These are phyloP conservation scores for Euspilapteryx auroguttella DNA, from an alignment of 2,888 invertebrate genomes.

Conservation along the genomic window DNA sequence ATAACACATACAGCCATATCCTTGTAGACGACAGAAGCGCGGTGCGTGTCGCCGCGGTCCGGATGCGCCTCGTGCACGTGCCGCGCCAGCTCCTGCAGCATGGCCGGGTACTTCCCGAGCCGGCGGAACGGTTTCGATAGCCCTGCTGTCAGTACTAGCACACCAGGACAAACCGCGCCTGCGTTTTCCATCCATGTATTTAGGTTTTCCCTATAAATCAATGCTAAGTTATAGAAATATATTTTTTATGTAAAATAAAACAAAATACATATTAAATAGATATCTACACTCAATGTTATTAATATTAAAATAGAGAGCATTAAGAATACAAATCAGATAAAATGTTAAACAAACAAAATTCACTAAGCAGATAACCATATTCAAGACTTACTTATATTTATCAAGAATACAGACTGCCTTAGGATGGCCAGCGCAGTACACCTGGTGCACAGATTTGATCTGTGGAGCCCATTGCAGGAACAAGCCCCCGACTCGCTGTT, in stretches of 20 bases:
- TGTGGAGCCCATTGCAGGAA: slow-evolving; percentile 84
- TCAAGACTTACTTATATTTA: slow-evolving; percentile 87
- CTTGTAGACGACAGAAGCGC: slow-evolving; percentile 92
- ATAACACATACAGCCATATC: slow-evolving; percentile 84
- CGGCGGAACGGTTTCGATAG: slow-evolving; percentile 94
- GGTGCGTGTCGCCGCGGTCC: slow-evolving; percentile 95
- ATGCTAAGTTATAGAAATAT: too few relatives aligned
- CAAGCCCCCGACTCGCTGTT: slow-evolving; percentile 88
- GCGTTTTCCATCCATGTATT: slow-evolving; percentile 86
- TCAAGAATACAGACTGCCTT: slow-evolving; percentile 92
- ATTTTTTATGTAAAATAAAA: too few relatives aligned
- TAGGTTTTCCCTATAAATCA: slow-evolving; percentile 84
- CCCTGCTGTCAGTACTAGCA: slow-evolving; percentile 88
- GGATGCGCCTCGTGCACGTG: slow-evolving; percentile 95
- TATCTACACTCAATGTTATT: too few relatives aligned
- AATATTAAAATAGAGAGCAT: too few relatives aligned
- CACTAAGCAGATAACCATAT: too few relatives aligned
- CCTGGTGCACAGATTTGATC: slow-evolving; percentile 81
- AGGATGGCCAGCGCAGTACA: slow-evolving; percentile 93
- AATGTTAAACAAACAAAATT: too few relatives aligned
- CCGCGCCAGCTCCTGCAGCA: slow-evolving; percentile 92
- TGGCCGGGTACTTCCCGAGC: slow-evolving; percentile 91
- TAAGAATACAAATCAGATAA: too few relatives aligned
- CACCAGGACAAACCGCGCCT: slow-evolving; percentile 83
- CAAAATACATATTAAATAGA: too few relatives aligned